Evolutionary conservation across 2,113 vertebrate genomes (phyloP).

Genomic region (Sebastes fasciatus): DNA sequence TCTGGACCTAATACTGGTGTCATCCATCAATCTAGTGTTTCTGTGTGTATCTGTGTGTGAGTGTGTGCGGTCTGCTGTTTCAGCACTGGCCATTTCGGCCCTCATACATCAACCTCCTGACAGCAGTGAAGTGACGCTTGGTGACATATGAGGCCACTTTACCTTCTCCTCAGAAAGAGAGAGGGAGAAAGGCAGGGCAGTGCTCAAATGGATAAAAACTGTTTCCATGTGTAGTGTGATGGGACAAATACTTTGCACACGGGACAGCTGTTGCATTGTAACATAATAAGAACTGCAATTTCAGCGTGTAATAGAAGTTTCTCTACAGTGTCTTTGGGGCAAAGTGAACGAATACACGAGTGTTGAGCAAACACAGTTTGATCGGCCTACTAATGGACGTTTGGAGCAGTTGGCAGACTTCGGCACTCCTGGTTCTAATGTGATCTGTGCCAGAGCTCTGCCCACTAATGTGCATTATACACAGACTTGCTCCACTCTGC

Average conservation of each 20-base stretch:
- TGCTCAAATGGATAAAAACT: slow-evolving; percentile 26
- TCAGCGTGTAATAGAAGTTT: slow-evolving; percentile 15
- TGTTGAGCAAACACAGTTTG: slow-evolving; percentile 58
- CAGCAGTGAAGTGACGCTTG: slow-evolving; percentile 64
- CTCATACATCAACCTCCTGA: slow-evolving; percentile 74
- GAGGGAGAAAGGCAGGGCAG: background rate
- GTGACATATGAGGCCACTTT: slow-evolving; percentile 75
- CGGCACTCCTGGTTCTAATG: slow-evolving; percentile 49
- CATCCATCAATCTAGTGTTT: slow-evolving; percentile 70
- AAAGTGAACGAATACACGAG: slow-evolving; percentile 21
- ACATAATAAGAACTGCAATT: slow-evolving; percentile 4
- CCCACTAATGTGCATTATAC: slow-evolving; percentile 72
- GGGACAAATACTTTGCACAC: background rate
- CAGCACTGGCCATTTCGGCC: slow-evolving; percentile 69
- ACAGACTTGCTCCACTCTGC: slow-evolving; percentile 54
- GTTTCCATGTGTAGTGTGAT: slow-evolving; percentile 1
- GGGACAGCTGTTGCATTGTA: slow-evolving; percentile 1
- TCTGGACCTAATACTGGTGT: slow-evolving; percentile 55
- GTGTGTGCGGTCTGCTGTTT: slow-evolving; percentile 66
- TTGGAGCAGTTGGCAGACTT: slow-evolving; percentile 65
- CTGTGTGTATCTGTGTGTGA: background rate
- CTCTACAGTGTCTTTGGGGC: slow-evolving; percentile 8
- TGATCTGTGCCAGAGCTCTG: slow-evolving; percentile 58
- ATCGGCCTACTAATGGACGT: slow-evolving; percentile 67
- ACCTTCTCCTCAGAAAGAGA: slow-evolving; percentile 40